Evolutionary conservation across 2,113 vertebrate species (phyloP).

Genomic region (Colistium nudipinnis): DNA sequence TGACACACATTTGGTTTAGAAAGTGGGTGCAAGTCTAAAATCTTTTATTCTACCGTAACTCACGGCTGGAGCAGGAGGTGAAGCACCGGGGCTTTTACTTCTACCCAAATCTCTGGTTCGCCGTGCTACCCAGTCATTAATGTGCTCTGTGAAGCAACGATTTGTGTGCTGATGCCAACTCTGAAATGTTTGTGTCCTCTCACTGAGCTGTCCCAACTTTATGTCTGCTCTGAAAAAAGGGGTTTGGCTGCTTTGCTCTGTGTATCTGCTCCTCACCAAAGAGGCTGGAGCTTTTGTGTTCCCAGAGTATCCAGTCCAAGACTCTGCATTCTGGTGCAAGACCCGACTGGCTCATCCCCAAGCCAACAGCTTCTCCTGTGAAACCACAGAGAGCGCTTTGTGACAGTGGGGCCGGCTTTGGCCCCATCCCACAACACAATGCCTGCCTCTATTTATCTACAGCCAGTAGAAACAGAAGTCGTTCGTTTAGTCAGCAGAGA

Average conservation of each 20-base stretch:
- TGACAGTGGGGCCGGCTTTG: slow-evolving; percentile 61
- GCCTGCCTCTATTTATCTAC: slow-evolving; percentile 57
- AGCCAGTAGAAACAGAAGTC: slow-evolving; percentile 41
- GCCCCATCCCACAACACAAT: slow-evolving; percentile 65
- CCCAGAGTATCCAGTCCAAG: slow-evolving; percentile 61
- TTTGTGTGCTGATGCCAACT: too few species aligned
- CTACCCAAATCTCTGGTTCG: too few species aligned
- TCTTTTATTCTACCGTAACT: neutral
- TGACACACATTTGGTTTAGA: neutral
- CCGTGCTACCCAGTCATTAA: too few species aligned
- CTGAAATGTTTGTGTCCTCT: neutral
- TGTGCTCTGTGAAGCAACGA: neutral
- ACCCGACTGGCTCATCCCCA: slow-evolving; percentile 52
- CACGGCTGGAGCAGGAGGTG: too few species aligned
- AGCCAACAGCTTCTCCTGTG: slow-evolving; percentile 51
- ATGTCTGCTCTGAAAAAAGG: slow-evolving; percentile 10
- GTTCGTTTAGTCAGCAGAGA: slow-evolving; percentile 62
- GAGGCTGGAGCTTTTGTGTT: slow-evolving; percentile 39
- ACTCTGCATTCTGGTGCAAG: slow-evolving; percentile 39
- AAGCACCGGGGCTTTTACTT: neutral
- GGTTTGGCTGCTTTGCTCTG: slow-evolving; percentile 5
- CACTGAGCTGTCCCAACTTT: neutral
- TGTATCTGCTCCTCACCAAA: slow-evolving; percentile 4
- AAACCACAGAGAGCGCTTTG: slow-evolving; percentile 79
- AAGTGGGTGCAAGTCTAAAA: neutral